Conservation (phyloP, 2,113 vertebrate genomes). For the Oceanodroma tethys region DNA sequence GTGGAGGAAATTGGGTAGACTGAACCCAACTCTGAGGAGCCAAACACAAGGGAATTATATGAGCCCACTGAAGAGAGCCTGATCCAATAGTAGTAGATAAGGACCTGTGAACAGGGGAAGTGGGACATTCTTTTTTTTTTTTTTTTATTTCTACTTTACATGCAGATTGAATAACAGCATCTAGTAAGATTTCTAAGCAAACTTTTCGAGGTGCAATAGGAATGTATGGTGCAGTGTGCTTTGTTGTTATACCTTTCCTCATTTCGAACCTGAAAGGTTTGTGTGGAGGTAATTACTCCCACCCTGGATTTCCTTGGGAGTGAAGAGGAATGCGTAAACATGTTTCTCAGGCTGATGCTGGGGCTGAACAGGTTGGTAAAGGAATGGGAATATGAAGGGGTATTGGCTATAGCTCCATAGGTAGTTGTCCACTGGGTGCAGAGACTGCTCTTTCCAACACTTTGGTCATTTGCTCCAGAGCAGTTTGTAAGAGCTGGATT, state of each 20-base stretch:
- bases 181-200: background rate
- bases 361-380: background rate
- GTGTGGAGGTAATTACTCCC: background rate
- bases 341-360: background rate
- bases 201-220: background rate
- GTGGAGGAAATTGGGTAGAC: background rate
- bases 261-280: background rate
- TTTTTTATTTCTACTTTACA: background rate
- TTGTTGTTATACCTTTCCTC: background rate
- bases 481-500: background rate
- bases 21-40: background rate
- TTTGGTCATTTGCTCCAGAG: background rate
- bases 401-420: background rate
- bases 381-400: background rate
- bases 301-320: background rate
- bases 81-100: background rate
- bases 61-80: background rate
- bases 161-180: background rate
- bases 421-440: background rate
- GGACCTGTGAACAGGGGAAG: background rate
- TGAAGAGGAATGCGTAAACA: background rate
- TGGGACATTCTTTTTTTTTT: fast-evolving
- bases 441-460: background rate
- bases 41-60: background rate
- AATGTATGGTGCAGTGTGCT: background rate